phyloP scores from a whole-genome alignment of 2,797 vertebrate species.

The Alcedo quadribrachys region DNA sequence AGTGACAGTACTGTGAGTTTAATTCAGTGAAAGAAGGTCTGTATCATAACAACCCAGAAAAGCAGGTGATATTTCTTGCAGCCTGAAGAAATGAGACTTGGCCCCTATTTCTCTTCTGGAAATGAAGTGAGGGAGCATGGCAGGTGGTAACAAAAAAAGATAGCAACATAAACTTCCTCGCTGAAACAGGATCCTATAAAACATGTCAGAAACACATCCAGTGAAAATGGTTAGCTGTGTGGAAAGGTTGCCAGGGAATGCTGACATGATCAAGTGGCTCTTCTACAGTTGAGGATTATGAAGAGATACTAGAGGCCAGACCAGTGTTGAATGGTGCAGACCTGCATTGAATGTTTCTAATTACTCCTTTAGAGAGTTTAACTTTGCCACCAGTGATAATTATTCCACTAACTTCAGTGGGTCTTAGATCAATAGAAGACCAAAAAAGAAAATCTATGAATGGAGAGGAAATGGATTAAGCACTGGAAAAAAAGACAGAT shows the following conservation, averaged over 20 bases:
- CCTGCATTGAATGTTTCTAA: background rate
- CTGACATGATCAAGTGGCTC: rapidly evolving
- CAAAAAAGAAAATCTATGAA: background rate
- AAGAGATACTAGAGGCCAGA: background rate
- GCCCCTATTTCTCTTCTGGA: background rate
- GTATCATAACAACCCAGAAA: background rate
- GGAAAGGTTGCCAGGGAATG: background rate
- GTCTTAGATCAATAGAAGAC: background rate
- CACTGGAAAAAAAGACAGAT: background rate
- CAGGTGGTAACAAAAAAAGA: background rate
- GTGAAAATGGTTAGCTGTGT: background rate
- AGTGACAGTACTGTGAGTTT: background rate
- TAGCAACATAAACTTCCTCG: background rate
- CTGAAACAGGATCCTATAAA: background rate
- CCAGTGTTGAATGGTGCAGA: background rate
- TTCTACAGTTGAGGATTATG: background rate
- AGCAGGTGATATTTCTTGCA: background rate
- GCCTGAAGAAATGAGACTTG: background rate
- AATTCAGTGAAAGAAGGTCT: background rate
- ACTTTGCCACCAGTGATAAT: background rate
- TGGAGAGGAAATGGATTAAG: background rate
- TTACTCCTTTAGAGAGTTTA: background rate
- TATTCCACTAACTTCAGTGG: background rate
- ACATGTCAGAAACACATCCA: background rate
- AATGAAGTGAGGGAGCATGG: background rate